Evolutionary conservation across 2,888 invertebrate genomes (phyloP), one percentile per base, ranked within the genome.

Genomic region (Crocallis elinguaria): DNA sequence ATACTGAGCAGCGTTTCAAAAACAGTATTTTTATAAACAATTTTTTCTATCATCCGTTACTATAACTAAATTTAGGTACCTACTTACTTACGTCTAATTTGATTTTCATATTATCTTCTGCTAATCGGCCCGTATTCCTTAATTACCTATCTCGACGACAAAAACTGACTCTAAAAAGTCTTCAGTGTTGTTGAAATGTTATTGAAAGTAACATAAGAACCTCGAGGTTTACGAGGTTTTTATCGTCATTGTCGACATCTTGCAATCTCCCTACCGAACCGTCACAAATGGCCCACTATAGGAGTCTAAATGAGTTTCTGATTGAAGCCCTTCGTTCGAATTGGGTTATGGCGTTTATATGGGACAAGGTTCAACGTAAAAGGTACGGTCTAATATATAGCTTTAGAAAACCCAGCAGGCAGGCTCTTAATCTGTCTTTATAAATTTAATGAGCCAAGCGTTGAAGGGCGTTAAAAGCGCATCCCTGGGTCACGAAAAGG

Each of bases 231-330:
- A 61, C 50, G 64, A 57, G 43, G 43, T 59, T 64, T 62, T 64
- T 59, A 59, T 46, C 59, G 46, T 21, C 56, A 54, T 59, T 59
- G 44, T 62, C 51, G 62, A 62, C 68, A 68, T 66, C 65, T 67
- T 56, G 50, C 48, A 32, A 53, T 49, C 55, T 55, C 51, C 54
- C 46, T 49, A 51, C 56, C 50, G 50, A 60, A 59, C 59, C 56
- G 56, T 44, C 52, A 49, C 49, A 60, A 59, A 59, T 51, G 57
- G 52, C 52, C 52, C 35, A 51, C 60, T 57, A 55, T 57, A 49
- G 52, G 38, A 51, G 65, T 58, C 60, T 60, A 73, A 77, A 77
- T 71, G 75, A 69, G 63, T 71, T 77, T 76, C 70, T 77, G 76
- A 77, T 77, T 77, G 66, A 66, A 67, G 70, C 68, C 64, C 62